Conservation (phyloP, 2,888 invertebrate genomes). For the Cerastis rubricosa region DNA sequence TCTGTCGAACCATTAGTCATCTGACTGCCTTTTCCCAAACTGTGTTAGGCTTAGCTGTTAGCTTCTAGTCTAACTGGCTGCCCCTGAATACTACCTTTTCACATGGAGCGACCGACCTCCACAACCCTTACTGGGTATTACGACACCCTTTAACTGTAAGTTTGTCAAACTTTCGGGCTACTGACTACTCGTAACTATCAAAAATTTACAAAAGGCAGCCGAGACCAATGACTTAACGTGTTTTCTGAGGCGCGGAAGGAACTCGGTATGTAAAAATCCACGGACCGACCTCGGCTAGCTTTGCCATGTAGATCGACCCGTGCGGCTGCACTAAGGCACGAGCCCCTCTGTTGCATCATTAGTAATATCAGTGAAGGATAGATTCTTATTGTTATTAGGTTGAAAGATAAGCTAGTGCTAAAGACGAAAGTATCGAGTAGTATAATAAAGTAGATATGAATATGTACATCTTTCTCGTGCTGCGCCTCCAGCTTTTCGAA, state of each 20-base stretch:
- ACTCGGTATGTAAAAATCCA: not conserved
- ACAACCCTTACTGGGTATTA: not conserved
- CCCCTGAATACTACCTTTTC: not conserved
- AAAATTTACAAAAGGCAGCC: not conserved
- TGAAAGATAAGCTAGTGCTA: not conserved
- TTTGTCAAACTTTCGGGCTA: not conserved
- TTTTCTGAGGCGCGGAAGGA: not conserved
- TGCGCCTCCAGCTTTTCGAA: conserved; percentile 94
- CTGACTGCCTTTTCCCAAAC: not conserved
- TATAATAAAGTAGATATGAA: not conserved
- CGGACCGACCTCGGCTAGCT: not conserved
- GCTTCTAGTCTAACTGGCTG: not conserved
- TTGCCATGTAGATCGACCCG: not conserved
- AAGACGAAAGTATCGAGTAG: not conserved
- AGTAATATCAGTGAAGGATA: not conserved
- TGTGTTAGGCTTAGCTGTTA: not conserved
- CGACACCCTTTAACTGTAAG: not conserved
- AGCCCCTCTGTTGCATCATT: not conserved
- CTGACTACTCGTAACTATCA: not conserved
- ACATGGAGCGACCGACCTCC: not conserved
- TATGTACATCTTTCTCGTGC: conserved; percentile 93
- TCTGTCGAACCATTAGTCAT: not conserved
- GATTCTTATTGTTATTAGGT: not conserved
- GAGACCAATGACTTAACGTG: not conserved
- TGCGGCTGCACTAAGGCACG: not conserved